Evolutionary conservation across 1,140 invertebrate species (phyloP), one percentile per base, ranked within the genome.

Genomic region (Euura lappo): DNA sequence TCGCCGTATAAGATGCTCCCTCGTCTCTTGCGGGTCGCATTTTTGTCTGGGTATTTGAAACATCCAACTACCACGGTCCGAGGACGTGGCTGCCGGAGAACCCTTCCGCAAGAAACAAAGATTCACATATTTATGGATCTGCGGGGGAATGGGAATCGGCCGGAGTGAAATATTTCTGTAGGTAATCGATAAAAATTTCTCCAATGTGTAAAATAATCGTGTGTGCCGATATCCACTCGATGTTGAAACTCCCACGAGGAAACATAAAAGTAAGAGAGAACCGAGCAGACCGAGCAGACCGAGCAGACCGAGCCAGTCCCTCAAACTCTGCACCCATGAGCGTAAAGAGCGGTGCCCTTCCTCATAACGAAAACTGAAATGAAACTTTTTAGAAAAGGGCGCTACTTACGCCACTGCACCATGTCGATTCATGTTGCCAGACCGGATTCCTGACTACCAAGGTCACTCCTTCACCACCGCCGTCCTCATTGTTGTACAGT

Each of bases 391-490:
- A 28, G 28, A 72, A 75, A 75, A 75, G 74, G 71, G 69, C 68
- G 72, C 67, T 44, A 67, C 77, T 78, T 78, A 78, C 77, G 77
- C 77, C 78, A 76, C 75, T 79, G 78, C 73, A 71, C 78, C 75
- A 79, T 76, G 73, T 79, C 80, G 79, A 80, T 79, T 75, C 77
- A 81, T 82, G 81, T 82, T 82, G 81, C 75, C 78, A 73, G 73
- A 83, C 83, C 80, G 79, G 83, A 84, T 84, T 84, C 83, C 81
- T 83, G 77, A 80, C 80, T 80, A 75, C 80, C 83, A 84, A 84
- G 83, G 83, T 84, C 80, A 76, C 75, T 77, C 66, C 66, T 42
- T 28, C 66, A 68, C 66, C 66, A 68, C 74, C 68, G 72, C 10
- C 51, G 51, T 60, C 13, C 51, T 60, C 51, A 60, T 60, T 60